Base-by-base conservation (phyloP, 2,113 vertebrate genomes). In the Clupea harengus region DNA sequence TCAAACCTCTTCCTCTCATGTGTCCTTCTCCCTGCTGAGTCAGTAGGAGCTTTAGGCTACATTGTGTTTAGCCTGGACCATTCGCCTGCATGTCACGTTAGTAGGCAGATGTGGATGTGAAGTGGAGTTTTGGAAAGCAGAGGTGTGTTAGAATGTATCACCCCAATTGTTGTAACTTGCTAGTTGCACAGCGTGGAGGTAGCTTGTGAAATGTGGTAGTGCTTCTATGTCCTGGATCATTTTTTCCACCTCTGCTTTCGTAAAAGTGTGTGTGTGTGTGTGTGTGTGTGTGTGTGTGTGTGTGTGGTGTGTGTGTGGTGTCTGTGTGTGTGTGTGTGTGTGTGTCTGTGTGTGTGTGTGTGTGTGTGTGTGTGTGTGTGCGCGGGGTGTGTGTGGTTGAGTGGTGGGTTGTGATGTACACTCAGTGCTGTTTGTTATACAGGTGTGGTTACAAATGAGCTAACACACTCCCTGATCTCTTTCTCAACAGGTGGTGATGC, bases 401-500 rank as follows among this genome's bases (percentile, higher is more conserved):
- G 39, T 39, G n/a, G 45, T 78, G 45, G 49, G 81, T n/a, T 50
- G 45, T 10, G 32, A n/a, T 50, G n/a, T 82, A 50, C 32, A 18
- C 10, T 20, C 44, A 83, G 39, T 81, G 80, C 44, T 45, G 15
- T 46, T 81, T 64, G 9, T 64, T 22, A 45, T 22, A 64, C 67
- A 75, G 32, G 10, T 46, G 45, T 49, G 45, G 67, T 15, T 32
- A 11, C 32, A 78, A 32, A 60, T 60, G 52, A 72, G 28, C n/a
- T 11, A 28, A 32, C 25, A 78, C 72, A 39, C 11, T 39, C 3
- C 72, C 72, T 78, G 28, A 32, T 17, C 32, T 32, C 13, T 85
- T 89, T 89, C 84, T 72, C 87, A 88, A 88, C 86, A 95, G 94
- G 90, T 92, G 91, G 83, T 45, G 91, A 92, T 2, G 85, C 86